Percentiles rank a stretch among this genome's conserved stretches.
These are phyloP conservation scores for Oophaga pumilio DNA, from an alignment of 2,113 vertebrate genomes.

Conservation along the genomic window DNA sequence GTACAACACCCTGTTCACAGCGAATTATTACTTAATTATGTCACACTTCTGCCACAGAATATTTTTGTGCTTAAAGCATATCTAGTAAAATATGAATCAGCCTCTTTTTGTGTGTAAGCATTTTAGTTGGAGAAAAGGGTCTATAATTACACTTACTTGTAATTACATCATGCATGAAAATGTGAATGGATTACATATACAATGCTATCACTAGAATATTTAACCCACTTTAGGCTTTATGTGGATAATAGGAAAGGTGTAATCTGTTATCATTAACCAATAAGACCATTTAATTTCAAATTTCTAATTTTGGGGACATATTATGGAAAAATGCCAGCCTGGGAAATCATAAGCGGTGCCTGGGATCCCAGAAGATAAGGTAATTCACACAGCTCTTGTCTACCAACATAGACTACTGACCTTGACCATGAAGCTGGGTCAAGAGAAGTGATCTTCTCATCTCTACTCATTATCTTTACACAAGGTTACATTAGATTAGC, in stretches of 20 bases:
- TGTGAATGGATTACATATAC: background rate
- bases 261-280: background rate
- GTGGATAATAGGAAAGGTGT: background rate
- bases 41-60: constrained; percentile 17
- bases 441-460: too few relatives aligned
- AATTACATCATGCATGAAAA: constrained; percentile 7
- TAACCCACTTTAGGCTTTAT: background rate
- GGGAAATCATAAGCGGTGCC: too few relatives aligned
- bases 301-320: background rate
- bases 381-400: too few relatives aligned
- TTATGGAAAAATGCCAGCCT: too few relatives aligned
- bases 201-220: background rate
- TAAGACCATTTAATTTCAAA: background rate
- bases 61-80: background rate
- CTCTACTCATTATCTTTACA: too few relatives aligned
- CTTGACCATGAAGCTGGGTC: too few relatives aligned
- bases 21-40: constrained; percentile 35
- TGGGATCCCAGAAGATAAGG: too few relatives aligned
- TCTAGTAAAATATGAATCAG: constrained; percentile 41
- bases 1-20: constrained; percentile 2
- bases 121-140: background rate
- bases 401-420: too few relatives aligned
- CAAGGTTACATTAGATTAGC: too few relatives aligned
- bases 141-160: constrained; percentile 20
- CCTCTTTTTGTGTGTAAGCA: constrained; percentile 24